Evolutionary conservation across 2,113 vertebrate genomes (phyloP), one percentile per base, ranked within the genome.

Genomic region (Thomomys bottae): DNA sequence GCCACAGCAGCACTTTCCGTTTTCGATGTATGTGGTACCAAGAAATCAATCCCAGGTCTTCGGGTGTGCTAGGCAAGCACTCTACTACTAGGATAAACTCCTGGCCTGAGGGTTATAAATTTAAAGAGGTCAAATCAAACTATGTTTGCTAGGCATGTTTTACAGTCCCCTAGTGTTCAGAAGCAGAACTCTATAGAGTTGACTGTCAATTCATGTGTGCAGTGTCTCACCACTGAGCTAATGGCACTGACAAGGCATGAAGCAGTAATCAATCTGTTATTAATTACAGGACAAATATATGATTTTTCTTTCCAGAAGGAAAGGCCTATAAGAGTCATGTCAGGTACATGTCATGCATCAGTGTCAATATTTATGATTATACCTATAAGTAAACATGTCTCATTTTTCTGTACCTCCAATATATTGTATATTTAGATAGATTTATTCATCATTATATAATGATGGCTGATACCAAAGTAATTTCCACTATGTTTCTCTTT

Each of bases 311-410:
- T 92, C 73, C 36, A 85, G 68, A 89, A 84, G 17, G 30, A 93
- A 30, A 94, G 78, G 8, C n/a, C 68, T 89, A 32, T 81, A 89
- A 95, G 32, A 79, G 72, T 90, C 68, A 40, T 79, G 49, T 34
- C 88, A 96, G 86, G 71, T 95, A 75, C 89, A 75, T 59, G 87
- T 61, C 61, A 94, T 86, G 94, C 61, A 95, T 94, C 92, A 96
- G 18, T 94, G 93, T 93, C 91, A 91, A 87, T 94, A 95, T 94
- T 84, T 87, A 93, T 95, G 49, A 90, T 96, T 95, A 90, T 36
- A 89, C 9, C 42, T 89, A 36, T 94, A 24, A 90, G 36, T 57
- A 94, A 94, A 94, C 30, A 20, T 90, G 76, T 93, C 93, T 94
- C 54, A 72, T 84, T 96, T 93, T 94, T 96, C 30, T 84, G 6